Base-by-base conservation (phyloP, 2,888 invertebrate species). In the Thecophora atra region DNA sequence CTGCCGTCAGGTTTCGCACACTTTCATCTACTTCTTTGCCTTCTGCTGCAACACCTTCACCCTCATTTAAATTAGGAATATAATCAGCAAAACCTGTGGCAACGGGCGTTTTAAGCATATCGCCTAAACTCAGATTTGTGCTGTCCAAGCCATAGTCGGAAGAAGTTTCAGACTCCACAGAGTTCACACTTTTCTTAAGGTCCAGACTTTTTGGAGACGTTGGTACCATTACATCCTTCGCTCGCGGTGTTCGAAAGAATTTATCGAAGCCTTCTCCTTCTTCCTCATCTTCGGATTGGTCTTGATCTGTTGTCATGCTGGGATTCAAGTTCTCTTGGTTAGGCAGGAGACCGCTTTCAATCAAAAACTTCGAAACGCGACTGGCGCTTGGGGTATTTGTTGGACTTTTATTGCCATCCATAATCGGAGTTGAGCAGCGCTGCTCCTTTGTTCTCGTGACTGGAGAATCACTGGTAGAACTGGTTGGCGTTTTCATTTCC, bases 241-340 rank as follows among this genome's bases (percentile, higher is more conserved):
- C 83, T 26, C 83, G 79, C 15, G 85, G 85, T 15, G 85, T 85
- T 60, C 81, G 84, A 17, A 85, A 80, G 60, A 80, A 81, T 63
- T 77, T 66, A 15, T 82, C 83, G 0, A 82, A 74, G 4, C 74
- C 75, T 44, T 79, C 80, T 11, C 69, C 71, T 5, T n/a, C 47
- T 17, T 47, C 37, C 11, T 37, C 30, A 47, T 30, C 70, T 15
- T 52, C 19, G 24, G 56, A 30, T 58, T 54, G 17, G 56, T 64
- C 19, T n/a, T 26, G 19, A 7, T 44, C 26, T n/a, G 11, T 24
- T 17, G 17, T n/a, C 51, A 51, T 51, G 15, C n/a, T 51, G 3
- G 54, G 17, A 51, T 28, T 65, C 37, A 67, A 56, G 52, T 58
- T n/a, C 15, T 58, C 47, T 4, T 19, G 26, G 6, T 26, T 70